These are phyloP conservation scores for Scaptomyza polygonia DNA, from an alignment of 2,888 invertebrate genomes.

Conservation along the genomic window DNA sequence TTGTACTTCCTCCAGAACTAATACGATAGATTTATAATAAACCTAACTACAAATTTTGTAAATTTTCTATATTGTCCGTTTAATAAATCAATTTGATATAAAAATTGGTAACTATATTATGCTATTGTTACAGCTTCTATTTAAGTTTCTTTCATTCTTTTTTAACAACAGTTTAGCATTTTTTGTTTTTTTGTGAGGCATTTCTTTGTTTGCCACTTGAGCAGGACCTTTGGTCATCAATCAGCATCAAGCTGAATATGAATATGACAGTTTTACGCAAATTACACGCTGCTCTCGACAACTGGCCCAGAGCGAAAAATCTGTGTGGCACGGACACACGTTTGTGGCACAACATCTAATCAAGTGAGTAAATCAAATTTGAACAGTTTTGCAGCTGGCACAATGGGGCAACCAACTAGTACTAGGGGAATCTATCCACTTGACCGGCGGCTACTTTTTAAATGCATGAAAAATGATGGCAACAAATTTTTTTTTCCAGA, in stretches of 20 bases:
- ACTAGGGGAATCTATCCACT: constrained; percentile 19
- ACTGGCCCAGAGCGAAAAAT: constrained; percentile 60
- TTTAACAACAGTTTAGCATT: background rate
- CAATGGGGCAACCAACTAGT: background rate
- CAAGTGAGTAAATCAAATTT: constrained; percentile 83
- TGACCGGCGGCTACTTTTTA: constrained; percentile 68
- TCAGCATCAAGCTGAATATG: constrained; percentile 73
- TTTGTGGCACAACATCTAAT: constrained; percentile 58
- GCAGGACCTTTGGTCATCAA: constrained; percentile 59
- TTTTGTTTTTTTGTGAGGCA: constrained; percentile 26
- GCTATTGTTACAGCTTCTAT: constrained; percentile 1
- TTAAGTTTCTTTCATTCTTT: background rate
- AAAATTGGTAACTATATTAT: background rate
- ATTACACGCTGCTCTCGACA: constrained; percentile 80
- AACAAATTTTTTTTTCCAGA: constrained; percentile 13
- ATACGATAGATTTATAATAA: too few species aligned
- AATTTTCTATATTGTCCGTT: too few species aligned
- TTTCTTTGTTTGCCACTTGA: constrained; percentile 58
- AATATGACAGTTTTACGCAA: constrained; percentile 82
- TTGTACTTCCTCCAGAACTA: background rate
- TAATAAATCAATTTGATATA: background rate
- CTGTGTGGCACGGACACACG: constrained; percentile 21
- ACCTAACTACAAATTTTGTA: too few species aligned
- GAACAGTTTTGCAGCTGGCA: constrained; percentile 78
- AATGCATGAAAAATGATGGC: constrained; percentile 81